These are phyloP conservation scores for Hydrozoanthus gracilis DNA, from an alignment of 92 coral and sea anemone species.

Conservation along the genomic window DNA sequence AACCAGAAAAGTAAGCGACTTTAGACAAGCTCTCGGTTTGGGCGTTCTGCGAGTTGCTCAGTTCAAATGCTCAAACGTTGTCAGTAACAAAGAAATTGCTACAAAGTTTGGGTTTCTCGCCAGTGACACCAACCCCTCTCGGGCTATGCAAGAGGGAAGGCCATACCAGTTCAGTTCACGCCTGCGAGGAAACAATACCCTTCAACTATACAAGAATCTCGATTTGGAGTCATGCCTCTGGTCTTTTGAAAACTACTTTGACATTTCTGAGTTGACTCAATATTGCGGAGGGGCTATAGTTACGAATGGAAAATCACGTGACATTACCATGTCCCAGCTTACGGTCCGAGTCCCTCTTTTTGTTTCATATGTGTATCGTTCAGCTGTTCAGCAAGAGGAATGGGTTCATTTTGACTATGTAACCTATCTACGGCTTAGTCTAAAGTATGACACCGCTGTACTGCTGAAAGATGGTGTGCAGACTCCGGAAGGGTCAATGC, in stretches of 20 bases:
- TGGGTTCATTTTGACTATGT: slow-evolving; percentile 98
- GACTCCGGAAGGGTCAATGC: slow-evolving; percentile 88
- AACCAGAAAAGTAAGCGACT: slow-evolving; percentile 75
- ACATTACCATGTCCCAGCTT: slow-evolving; percentile 87
- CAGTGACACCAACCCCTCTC: slow-evolving; percentile 62
- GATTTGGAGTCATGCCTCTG: slow-evolving; percentile 96
- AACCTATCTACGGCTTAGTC: slow-evolving; percentile 84
- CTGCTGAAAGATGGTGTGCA: slow-evolving; percentile 92
- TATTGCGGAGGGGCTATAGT: slow-evolving; percentile 81
- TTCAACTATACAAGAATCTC: slow-evolving; percentile 85
- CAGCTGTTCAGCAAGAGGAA: slow-evolving; percentile 69
- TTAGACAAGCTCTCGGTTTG: slow-evolving; percentile 74
- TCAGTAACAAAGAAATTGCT: slow-evolving; percentile 69
- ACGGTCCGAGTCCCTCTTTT: slow-evolving; percentile 92
- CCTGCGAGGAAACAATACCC: slow-evolving; percentile 86
- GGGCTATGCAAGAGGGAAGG: slow-evolving; percentile 68
- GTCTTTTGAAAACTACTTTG: slow-evolving; percentile 88
- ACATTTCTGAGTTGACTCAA: slow-evolving; percentile 90
- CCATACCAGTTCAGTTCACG: slow-evolving; percentile 87
- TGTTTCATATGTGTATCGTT: slow-evolving; percentile 89
- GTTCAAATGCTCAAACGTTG: slow-evolving; percentile 89
- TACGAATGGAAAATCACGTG: slow-evolving; percentile 78
- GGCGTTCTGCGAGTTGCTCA: slow-evolving; percentile 87
- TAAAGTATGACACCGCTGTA: slow-evolving; percentile 96
- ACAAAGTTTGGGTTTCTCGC: slow-evolving; percentile 84